Evolutionary conservation across 2,797 vertebrate species (phyloP).

Genomic region (Phalanger gymnotis): DNA sequence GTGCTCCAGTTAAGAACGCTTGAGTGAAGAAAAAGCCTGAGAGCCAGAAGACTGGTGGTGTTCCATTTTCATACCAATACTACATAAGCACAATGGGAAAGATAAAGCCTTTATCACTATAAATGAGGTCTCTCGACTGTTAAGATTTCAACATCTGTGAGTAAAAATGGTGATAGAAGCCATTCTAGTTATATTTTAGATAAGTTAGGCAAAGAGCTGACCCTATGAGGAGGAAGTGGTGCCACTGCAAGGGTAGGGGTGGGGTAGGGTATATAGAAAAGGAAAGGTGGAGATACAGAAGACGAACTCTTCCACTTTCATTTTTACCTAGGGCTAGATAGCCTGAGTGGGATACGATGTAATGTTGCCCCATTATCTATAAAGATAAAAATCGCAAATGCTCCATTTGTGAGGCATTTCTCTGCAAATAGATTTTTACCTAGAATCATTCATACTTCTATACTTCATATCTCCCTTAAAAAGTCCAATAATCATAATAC

Average conservation of each 20-base stretch:
- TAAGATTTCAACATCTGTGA: not conserved
- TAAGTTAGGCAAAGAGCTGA: not conserved
- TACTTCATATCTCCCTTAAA: not conserved
- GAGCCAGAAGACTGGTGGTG: slow-evolving; percentile 91
- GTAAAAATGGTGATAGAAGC: not conserved
- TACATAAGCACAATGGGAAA: slow-evolving; percentile 63
- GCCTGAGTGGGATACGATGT: not conserved
- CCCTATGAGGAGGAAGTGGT: not conserved
- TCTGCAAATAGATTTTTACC: not conserved
- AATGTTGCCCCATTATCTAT: not conserved
- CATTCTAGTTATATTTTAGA: not conserved
- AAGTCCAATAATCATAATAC: not conserved
- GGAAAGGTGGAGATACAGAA: not conserved
- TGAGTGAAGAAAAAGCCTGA: slow-evolving; percentile 97
- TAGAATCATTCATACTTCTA: not conserved
- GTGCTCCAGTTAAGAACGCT: slow-evolving; percentile 93
- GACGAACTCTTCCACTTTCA: not conserved
- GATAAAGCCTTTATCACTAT: not conserved
- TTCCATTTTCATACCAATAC: slow-evolving; percentile 91
- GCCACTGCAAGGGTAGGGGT: not conserved
- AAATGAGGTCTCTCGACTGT: not conserved
- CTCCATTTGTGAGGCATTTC: not conserved
- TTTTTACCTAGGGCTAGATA: not conserved
- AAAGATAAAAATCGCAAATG: not conserved
- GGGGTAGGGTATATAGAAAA: not conserved